Conservation (phyloP, 2,888 invertebrate genomes). For the Trimorus sp. region DNA sequence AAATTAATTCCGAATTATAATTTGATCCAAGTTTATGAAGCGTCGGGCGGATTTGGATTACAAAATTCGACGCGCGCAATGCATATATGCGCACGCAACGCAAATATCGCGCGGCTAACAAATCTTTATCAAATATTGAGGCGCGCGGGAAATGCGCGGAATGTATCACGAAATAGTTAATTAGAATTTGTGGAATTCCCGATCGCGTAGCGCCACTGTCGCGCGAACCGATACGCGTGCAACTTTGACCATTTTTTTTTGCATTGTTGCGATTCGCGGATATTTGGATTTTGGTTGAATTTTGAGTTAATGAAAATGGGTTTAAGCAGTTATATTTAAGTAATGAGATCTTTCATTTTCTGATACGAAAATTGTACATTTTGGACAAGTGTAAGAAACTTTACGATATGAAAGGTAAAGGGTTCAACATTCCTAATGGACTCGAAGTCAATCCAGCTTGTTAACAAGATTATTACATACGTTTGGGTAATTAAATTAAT, state of each 20-base stretch:
- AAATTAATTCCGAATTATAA: conserved; percentile 47
- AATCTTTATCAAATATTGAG: conserved; percentile 34
- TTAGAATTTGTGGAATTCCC: conserved; percentile 14
- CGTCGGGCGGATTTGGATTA: conserved; percentile 30
- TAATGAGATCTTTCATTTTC: too few species aligned
- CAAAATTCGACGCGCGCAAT: conserved; percentile 29
- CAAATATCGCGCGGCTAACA: conserved; percentile 24
- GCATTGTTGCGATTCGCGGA: too few species aligned
- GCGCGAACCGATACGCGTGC: not conserved
- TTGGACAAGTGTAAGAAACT: too few species aligned
- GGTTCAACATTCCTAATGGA: not conserved
- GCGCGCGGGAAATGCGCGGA: conserved; percentile 1
- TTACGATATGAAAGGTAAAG: not conserved
- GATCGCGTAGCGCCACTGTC: not conserved
- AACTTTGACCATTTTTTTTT: not conserved
- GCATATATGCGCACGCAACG: conserved; percentile 10
- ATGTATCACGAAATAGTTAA: conserved; percentile 13
- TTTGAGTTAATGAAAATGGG: too few species aligned
- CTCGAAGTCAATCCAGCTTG: conserved; percentile 10
- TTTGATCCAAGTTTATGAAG: conserved; percentile 38
- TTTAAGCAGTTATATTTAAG: too few species aligned
- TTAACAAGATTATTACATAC: conserved; percentile 35
- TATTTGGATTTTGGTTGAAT: too few species aligned
- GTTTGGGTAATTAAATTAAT: conserved; percentile 21
- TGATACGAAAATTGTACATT: too few species aligned